Evolutionary conservation across 1,140 invertebrate species (phyloP).

Genomic region (Tribolium castaneum): DNA sequence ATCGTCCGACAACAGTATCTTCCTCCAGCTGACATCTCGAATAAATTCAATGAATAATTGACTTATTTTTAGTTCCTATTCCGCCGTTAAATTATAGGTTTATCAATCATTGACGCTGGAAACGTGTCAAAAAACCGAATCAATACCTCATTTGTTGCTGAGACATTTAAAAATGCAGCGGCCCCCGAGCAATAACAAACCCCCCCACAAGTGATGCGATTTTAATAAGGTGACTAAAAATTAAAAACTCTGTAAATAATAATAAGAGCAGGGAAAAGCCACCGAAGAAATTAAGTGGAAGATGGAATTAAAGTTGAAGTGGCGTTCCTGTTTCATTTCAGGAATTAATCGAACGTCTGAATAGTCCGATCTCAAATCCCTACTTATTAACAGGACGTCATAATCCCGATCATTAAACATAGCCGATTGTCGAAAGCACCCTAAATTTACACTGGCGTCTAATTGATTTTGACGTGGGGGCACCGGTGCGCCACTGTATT

Average conservation of each 20-base stretch:
- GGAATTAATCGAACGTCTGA: slow-evolving; percentile 5
- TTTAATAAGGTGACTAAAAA: slow-evolving; percentile 14
- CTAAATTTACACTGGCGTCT: slow-evolving; percentile 41
- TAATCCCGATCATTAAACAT: slow-evolving; percentile 45
- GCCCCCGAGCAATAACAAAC: not conserved
- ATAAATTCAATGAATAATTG: slow-evolving; percentile 25
- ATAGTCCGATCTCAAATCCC: slow-evolving; percentile 15
- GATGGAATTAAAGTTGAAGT: slow-evolving; percentile 31
- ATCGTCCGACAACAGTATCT: slow-evolving; percentile 1
- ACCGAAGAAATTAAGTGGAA: slow-evolving; percentile 22
- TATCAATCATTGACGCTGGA: not conserved
- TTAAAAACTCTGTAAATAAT: slow-evolving; percentile 29
- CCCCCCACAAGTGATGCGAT: not conserved
- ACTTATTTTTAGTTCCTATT: slow-evolving; percentile 9
- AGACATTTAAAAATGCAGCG: not conserved
- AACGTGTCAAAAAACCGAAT: not conserved
- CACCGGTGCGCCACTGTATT: slow-evolving; percentile 50
- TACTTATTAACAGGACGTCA: slow-evolving; percentile 28
- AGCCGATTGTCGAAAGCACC: slow-evolving; percentile 34
- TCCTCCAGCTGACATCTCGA: not conserved
- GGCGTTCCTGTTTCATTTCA: not conserved
- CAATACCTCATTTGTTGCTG: not conserved
- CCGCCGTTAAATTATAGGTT: not conserved
- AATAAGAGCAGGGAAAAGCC: slow-evolving; percentile 15
- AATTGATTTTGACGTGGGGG: slow-evolving; percentile 43